These are phyloP conservation scores for Machimus atricapillus DNA, from an alignment of 2,888 invertebrate genomes.

Conservation along the genomic window DNA sequence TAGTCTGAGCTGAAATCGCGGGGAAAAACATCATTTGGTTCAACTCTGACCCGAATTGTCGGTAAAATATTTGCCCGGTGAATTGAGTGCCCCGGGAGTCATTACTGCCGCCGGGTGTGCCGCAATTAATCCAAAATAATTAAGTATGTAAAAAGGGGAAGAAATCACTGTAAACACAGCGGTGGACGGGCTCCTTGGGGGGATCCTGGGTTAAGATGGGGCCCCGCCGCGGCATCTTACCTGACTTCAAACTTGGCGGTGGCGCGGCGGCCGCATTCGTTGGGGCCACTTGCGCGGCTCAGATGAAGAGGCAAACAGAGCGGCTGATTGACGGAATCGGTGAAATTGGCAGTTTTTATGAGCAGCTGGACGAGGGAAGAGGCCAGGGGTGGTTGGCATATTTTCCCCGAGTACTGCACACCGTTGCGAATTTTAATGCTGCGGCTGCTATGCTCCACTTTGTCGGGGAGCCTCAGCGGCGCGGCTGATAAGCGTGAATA, in stretches of 20 bases:
- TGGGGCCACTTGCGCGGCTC: not conserved
- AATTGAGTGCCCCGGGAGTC: not conserved
- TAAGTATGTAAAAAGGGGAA: slow-evolving; percentile 29
- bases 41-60: not conserved
- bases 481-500: slow-evolving; percentile 13
- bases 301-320: not conserved
- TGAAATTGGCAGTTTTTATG: slow-evolving; percentile 15
- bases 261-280: no score
- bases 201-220: not conserved
- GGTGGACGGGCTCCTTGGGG: not conserved
- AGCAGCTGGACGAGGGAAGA: not conserved
- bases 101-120: slow-evolving; percentile 1
- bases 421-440: slow-evolving; percentile 15
- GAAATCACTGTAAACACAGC: not conserved
- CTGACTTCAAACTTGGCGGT: not conserved
- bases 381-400: not conserved
- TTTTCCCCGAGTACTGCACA: not conserved
- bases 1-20: not conserved
- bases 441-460: not conserved
- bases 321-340: not conserved
- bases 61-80: not conserved
- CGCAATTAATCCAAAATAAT: slow-evolving; percentile 32
- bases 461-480: not conserved
- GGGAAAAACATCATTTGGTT: not conserved
- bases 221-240: not conserved